Percentiles rank a stretch among this genome's conserved stretches.
These are phyloP conservation scores for Anniella stebbinsi DNA, from an alignment of 2,797 vertebrate genomes.

Conservation along the genomic window DNA sequence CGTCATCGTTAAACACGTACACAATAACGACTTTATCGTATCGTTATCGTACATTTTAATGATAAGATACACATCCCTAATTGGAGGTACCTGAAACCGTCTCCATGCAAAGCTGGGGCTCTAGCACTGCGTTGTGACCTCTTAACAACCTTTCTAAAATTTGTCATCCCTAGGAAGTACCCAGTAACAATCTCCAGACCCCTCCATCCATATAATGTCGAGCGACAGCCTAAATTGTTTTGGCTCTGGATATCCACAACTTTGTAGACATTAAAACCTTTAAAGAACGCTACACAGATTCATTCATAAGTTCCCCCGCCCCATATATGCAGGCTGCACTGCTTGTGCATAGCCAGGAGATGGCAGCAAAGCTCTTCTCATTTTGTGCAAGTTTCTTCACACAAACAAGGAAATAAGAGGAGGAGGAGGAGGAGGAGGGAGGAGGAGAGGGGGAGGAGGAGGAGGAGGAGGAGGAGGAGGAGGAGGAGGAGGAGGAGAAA, in stretches of 20 bases:
- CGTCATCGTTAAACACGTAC: too few species aligned
- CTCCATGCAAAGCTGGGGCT: neutral
- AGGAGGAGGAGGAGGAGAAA: too few species aligned
- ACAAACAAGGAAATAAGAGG: neutral
- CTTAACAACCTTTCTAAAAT: neutral
- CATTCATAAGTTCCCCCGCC: fast-evolving
- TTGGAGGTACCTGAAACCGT: neutral
- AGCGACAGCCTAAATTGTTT: neutral
- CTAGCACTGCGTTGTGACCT: too few species aligned
- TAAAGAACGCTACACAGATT: neutral
- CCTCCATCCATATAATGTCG: neutral
- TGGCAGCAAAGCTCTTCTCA: conserved; percentile 68
- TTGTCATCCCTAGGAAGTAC: neutral
- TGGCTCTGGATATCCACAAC: neutral
- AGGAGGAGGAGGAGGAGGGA: too few species aligned
- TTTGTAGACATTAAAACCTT: neutral
- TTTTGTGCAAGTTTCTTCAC: neutral
- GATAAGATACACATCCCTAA: too few species aligned
- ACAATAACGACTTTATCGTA: too few species aligned
- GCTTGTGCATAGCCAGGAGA: conserved; percentile 59
- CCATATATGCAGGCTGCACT: neutral
- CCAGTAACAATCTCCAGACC: neutral
- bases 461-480: too few species aligned
- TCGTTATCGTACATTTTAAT: too few species aligned
- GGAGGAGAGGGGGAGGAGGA: too few species aligned